phyloP scores from a whole-genome alignment of 2,113 vertebrate species.

The Plecotus auritus region DNA sequence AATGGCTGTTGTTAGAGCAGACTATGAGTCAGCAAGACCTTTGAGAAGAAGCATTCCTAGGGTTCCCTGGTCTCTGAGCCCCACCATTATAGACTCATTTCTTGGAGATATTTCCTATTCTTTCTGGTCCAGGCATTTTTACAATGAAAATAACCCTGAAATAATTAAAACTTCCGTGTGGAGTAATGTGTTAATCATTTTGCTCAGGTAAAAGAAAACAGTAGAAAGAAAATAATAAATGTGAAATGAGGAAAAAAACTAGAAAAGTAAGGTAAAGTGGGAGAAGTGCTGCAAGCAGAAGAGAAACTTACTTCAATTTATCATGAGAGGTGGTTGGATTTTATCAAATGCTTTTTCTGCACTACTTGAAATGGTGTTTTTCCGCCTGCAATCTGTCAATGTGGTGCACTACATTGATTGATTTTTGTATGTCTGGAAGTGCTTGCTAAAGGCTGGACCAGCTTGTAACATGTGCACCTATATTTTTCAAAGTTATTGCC shows the following conservation, averaged over 20 bases:
- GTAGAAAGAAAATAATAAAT: not conserved
- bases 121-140: not conserved
- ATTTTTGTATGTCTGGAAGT: not conserved
- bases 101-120: not conserved
- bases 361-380: not conserved
- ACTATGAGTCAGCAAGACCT: not conserved
- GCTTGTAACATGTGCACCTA: not conserved
- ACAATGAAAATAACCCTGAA: not conserved
- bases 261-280: not conserved
- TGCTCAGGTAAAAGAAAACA: not conserved
- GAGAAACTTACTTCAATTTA: not conserved
- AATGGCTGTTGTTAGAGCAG: not conserved
- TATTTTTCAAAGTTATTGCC: not conserved
- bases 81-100: not conserved
- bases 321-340: not conserved
- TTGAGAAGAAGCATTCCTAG: fast-evolving
- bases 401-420: not conserved
- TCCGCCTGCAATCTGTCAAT: not conserved
- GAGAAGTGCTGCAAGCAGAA: not conserved
- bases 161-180: not conserved
- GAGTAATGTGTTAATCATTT: not conserved
- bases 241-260: not conserved
- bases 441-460: not conserved
- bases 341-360: not conserved
- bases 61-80: not conserved